Percentiles rank a stretch among this genome's conserved stretches.
Evolutionary conservation across 35 echinoderm and acorn worm species (phyloP).

Genomic region (Stichopus chloronotus): DNA sequence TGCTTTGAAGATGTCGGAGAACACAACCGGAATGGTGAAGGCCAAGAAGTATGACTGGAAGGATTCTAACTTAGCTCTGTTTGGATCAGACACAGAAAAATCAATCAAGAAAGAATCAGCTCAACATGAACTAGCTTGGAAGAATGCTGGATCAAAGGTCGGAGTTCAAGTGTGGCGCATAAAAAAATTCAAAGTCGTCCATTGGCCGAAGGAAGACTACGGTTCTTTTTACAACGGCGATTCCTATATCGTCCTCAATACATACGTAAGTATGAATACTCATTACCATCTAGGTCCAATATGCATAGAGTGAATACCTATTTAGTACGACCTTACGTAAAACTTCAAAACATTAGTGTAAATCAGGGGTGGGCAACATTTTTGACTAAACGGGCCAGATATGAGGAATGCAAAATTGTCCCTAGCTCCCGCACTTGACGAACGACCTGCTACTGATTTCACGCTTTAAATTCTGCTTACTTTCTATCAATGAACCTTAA

Average conservation of each 20-base stretch:
- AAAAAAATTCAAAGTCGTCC: conserved; percentile 85
- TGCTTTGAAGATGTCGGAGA: conserved; percentile 27
- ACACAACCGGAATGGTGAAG: conserved; percentile 53
- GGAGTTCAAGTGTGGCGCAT: conserved; percentile 80
- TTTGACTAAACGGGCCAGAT: too few relatives aligned
- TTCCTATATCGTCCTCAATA: conserved; percentile 94
- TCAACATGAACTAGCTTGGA: conserved; percentile 75
- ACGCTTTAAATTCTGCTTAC: too few relatives aligned
- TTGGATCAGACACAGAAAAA: conserved; percentile 81
- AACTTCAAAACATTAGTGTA: too few relatives aligned
- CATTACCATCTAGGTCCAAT: neutral
- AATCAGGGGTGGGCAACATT: too few relatives aligned
- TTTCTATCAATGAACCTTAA: too few relatives aligned
- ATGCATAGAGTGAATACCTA: too few relatives aligned
- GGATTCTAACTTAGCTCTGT: conserved; percentile 81
- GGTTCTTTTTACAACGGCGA: conserved; percentile 89
- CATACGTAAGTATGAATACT: conserved; percentile 75
- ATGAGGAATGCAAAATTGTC: too few relatives aligned
- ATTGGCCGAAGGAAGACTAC: conserved; percentile 87
- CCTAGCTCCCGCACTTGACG: too few relatives aligned
- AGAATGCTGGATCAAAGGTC: conserved; percentile 61
- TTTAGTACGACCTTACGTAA: too few relatives aligned
- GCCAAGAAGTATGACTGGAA: conserved; percentile 89
- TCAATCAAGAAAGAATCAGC: conserved; percentile 74
- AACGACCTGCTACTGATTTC: too few relatives aligned